Percentiles rank a stretch among this genome's conserved stretches.
These are phyloP conservation scores for Tromatobia lineatoria DNA, from an alignment of 2,888 invertebrate species.

Conservation along the genomic window DNA sequence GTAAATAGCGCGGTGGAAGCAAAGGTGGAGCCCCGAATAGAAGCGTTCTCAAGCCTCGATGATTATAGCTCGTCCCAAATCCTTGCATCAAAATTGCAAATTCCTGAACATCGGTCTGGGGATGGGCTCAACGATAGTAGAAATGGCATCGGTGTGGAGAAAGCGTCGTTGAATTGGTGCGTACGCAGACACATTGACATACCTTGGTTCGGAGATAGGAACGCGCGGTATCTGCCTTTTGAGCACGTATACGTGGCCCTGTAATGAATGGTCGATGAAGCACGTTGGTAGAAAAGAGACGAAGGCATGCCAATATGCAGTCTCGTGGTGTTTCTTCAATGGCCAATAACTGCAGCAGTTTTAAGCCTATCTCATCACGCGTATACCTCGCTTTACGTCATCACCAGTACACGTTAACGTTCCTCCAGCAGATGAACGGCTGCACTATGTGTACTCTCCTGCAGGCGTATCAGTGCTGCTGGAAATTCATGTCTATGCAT, in stretches of 20 bases:
- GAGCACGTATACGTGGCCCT: conserved; percentile 5
- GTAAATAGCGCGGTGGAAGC: background rate
- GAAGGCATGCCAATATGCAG: background rate
- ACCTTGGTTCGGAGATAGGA: background rate
- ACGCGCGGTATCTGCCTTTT: conserved; percentile 35
- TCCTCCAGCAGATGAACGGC: background rate
- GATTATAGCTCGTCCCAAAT: conserved; percentile 66
- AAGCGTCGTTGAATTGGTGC: background rate
- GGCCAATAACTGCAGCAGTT: background rate
- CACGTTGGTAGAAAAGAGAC: conserved; percentile 12
- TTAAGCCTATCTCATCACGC: background rate
- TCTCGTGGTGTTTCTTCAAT: background rate
- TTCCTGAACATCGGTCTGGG: conserved; percentile 42
- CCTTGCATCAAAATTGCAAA: conserved; percentile 71
- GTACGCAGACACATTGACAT: conserved; percentile 11
- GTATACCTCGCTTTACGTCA: conserved; percentile 6
- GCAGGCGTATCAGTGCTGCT: conserved; percentile 19
- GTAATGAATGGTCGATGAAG: conserved; percentile 29
- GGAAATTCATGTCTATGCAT: conserved; percentile 40
- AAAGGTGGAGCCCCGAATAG: background rate
- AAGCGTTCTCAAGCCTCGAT: conserved; percentile 11
- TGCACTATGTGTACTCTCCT: background rate
- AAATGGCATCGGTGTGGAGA: background rate
- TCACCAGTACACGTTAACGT: conserved; percentile 21
- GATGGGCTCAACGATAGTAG: background rate